Base-by-base conservation (phyloP, 1,140 invertebrate species). In the Leptonema lineaticorne region DNA sequence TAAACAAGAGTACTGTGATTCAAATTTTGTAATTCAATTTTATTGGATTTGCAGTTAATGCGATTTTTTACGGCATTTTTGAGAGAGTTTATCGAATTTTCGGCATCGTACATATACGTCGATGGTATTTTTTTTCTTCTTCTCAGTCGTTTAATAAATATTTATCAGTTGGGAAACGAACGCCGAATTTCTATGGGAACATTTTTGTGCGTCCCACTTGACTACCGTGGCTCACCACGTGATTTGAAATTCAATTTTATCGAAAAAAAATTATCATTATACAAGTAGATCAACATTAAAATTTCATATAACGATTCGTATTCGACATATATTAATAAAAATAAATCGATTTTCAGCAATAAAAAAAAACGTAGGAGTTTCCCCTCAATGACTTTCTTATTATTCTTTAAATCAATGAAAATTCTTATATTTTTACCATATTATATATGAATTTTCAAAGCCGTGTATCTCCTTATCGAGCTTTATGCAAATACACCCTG, bases 181-280 rank as follows among this genome's bases (percentile, higher is more conserved):
- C n/a, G 14, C 24, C 24, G 28, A 22, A 58, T 58, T 58, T 58
- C 14, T 22, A 27, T 30, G 56, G 14, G 56, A 58, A 26, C 56
- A 58, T 58, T 58, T 58, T 58, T 58, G 56, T 30, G 24, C 26
- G 56, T 58, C n/a, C 56, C 56, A 58, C 1, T 58, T 30, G 24
- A 27, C 24, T 18, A 28, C 26, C 26, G 56, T n/a, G 56, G 56
- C 56, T n/a, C 56, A 30, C 4, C 56, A 26, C 56, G 56, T 58
- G 56, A 58, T 16, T 28, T 30, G 56, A 58, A 30, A 58, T 22
- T 30, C 24, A 58, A 58, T 58, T 28, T 16, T 11, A 22, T 18
- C 24, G 18, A 9, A 2, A 20, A 50, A 9, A 8, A 16, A 3
- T 2, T 26, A 58, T 58, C 28, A 30, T 27, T 28, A 58, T 26